phyloP scores from a whole-genome alignment of 92 coral and sea anemone species.

The Pocillopora grandis region DNA sequence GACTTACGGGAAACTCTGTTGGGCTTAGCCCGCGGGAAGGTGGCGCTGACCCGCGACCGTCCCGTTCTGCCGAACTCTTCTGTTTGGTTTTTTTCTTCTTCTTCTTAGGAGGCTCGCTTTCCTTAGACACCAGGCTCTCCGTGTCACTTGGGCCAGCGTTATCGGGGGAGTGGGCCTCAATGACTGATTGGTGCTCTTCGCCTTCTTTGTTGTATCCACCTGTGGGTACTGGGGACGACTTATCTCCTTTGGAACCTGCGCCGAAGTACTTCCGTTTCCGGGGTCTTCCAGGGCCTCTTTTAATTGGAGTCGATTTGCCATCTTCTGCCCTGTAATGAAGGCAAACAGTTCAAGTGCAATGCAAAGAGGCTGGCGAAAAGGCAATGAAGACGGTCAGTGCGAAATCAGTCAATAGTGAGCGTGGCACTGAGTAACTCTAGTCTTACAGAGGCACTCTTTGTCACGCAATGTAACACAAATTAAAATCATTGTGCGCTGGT shows the following conservation, averaged over 20 bases:
- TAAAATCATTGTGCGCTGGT: too few species aligned
- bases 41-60: slow-evolving; percentile 31
- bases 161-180: slow-evolving; percentile 64
- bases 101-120: slow-evolving; percentile 68
- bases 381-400: too few species aligned
- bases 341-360: not conserved
- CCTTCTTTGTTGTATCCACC: slow-evolving; percentile 46
- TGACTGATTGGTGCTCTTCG: slow-evolving; percentile 47
- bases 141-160: slow-evolving; percentile 64
- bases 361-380: not conserved
- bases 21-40: slow-evolving; percentile 55
- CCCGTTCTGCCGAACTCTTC: slow-evolving; percentile 26
- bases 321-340: slow-evolving; percentile 49
- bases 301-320: slow-evolving; percentile 78
- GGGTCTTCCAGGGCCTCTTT: slow-evolving; percentile 98
- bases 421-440: too few species aligned
- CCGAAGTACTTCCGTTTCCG: slow-evolving; percentile 93
- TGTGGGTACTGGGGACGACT: slow-evolving; percentile 60
- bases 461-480: too few species aligned
- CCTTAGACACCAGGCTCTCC: slow-evolving; percentile 64
- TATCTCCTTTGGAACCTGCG: slow-evolving; percentile 68
- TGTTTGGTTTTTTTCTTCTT: slow-evolving; percentile 63
- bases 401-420: too few species aligned
- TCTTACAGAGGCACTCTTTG: too few species aligned
- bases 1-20: slow-evolving; percentile 56